These are phyloP conservation scores for Eilema sororculum DNA, from an alignment of 2,888 invertebrate genomes.

Conservation along the genomic window DNA sequence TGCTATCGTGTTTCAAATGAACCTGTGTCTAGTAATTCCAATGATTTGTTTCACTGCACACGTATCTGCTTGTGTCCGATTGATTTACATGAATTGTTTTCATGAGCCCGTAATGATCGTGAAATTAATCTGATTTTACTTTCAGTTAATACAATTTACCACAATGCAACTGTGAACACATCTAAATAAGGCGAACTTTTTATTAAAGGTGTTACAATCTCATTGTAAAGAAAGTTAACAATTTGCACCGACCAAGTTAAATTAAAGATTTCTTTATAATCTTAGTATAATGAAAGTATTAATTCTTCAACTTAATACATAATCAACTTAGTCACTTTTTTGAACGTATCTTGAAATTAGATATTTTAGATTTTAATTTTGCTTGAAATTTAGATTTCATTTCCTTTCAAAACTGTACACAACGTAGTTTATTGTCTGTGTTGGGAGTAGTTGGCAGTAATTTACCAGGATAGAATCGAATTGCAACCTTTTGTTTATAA, in stretches of 20 bases:
- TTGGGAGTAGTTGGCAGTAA: no score
- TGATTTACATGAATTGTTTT: constrained; percentile 40
- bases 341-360: background rate
- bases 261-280: background rate
- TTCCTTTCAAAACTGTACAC: background rate
- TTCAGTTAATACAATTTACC: constrained; percentile 21
- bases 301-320: constrained; percentile 4
- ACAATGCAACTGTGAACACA: background rate
- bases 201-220: background rate
- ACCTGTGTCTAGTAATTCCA: constrained; percentile 42
- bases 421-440: background rate
- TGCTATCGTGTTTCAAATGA: constrained; percentile 41
- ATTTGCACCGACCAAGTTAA: constrained; percentile 4
- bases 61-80: constrained; percentile 29
- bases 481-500: no score
- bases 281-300: constrained; percentile 13
- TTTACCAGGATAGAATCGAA: no score
- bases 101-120: constrained; percentile 39
- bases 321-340: constrained; percentile 12
- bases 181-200: background rate
- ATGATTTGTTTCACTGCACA: constrained; percentile 40
- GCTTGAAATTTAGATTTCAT: constrained; percentile 1
- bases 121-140: constrained; percentile 42
- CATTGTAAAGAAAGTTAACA: constrained; percentile 9
- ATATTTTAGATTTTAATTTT: constrained; percentile 10